Base-by-base conservation (phyloP, 2,888 invertebrate genomes). In the Theretra japonica region DNA sequence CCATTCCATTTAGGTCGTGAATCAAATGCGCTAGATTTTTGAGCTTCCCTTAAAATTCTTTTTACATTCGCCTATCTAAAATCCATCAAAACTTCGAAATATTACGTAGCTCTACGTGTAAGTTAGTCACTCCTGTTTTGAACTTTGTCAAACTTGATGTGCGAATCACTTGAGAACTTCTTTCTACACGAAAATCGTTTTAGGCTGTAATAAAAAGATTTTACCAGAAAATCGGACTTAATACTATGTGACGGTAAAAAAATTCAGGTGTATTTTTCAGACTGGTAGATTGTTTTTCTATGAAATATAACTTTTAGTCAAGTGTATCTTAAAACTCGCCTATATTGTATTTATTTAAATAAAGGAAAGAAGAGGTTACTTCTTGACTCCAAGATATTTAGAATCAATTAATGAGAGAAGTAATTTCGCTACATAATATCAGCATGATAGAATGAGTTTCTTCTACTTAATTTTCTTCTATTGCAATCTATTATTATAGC, bases 161-260 rank as follows among this genome's bases (percentile, higher is more conserved):
- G 75, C 73, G 76, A 80, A 77, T 78, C 73, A 77, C 81, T 84
- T 78, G 73, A 76, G 68, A 87, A 84, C 77, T 87, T 86, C 59
- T 76, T 23, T 48, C 23, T 48, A 86, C 87, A 87, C 73, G 88
- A 80, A 84, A 88, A 85, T 76, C 85, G 82, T 86, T 87, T 88
- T 76, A 86, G 76, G 72, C 56, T 56, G 72, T 70, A 70, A 76
- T 68, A 76, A 73, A 75, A 65, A 48, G 23, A 68, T 59, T 70
- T 28, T 53, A 48, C 23, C 50, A 68, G 68, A 25, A 71, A 72
- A 72, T 41, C 4, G 1, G 11, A 11, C 0, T 4, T 59, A 25
- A 25, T 23, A 7, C 17, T 25, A 25, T 25, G 58, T 28, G 5
- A 23, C 23, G 25, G 11, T 17, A 58, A 17, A 28, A n/a, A 11